Evolutionary conservation across 1,140 invertebrate genomes (phyloP).

Genomic region (Cotesia vestalis): DNA sequence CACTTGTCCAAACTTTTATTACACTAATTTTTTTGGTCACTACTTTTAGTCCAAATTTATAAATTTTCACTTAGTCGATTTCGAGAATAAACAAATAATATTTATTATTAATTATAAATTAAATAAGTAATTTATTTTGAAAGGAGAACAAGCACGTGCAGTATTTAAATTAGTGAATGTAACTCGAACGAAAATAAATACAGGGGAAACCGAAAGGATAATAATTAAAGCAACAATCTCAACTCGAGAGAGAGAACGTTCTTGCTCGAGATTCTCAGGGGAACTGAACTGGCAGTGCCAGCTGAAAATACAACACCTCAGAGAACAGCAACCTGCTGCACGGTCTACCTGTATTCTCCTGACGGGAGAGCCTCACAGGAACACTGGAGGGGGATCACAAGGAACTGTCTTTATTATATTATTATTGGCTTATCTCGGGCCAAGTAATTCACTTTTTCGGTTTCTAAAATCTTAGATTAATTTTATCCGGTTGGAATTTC

Average conservation of each 20-base stretch:
- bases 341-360: slow-evolving; percentile 53
- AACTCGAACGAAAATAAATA: neutral
- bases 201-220: neutral
- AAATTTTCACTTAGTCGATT: neutral
- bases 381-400: no score
- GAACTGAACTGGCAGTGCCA: slow-evolving; percentile 61
- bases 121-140: neutral
- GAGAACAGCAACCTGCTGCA: slow-evolving; percentile 44
- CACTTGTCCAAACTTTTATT: slow-evolving; percentile 9
- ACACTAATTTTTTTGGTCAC: neutral
- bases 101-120: neutral
- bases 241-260: slow-evolving; percentile 48
- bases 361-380: slow-evolving; percentile 40
- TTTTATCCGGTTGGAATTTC: no score
- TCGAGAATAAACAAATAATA: neutral
- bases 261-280: slow-evolving; percentile 56
- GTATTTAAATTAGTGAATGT: neutral
- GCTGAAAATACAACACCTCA: slow-evolving; percentile 63
- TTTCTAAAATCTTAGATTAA: no score
- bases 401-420: no score
- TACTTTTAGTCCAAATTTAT: neutral
- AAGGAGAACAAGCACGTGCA: slow-evolving; percentile 5
- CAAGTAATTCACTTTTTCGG: no score
- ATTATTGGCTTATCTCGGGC: no score
- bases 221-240: slow-evolving; percentile 12